Percentiles rank a stretch among this genome's conserved stretches.
phyloP scores from a whole-genome alignment of 64 coral and sea anemone species.

The Hydrozoanthus tunicans region DNA sequence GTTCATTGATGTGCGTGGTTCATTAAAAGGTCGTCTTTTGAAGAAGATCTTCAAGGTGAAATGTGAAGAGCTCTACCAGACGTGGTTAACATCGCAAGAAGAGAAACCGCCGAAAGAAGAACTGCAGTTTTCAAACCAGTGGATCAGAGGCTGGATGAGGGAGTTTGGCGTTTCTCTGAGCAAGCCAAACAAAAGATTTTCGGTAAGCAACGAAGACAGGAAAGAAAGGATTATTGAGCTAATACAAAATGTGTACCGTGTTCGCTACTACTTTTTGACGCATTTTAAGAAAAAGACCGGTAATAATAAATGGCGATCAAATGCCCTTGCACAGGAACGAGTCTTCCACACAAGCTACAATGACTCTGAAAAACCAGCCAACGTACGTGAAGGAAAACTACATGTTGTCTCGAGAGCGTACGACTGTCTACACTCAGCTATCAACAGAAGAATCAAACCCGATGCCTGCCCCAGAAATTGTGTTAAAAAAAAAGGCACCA shows the following conservation, averaged over 20 bases:
- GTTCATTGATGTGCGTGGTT: conserved; percentile 14
- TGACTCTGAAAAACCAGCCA: not conserved
- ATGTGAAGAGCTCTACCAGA: not conserved
- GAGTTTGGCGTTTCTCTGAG: no score
- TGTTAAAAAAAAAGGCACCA: conserved; percentile 9
- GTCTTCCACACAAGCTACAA: conserved; percentile 6
- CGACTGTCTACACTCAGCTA: not conserved
- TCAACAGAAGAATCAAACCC: not conserved
- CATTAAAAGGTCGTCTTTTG: conserved; percentile 9
- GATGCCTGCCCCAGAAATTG: not conserved
- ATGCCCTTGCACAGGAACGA: not conserved
- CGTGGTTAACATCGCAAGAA: not conserved
- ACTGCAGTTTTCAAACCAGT: no score
- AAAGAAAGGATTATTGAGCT: not conserved
- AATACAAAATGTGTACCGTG: not conserved
- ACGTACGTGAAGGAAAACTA: conserved; percentile 42
- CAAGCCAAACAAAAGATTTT: not conserved
- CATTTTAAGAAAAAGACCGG: not conserved
- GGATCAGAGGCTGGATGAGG: no score
- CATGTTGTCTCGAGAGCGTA: not conserved
- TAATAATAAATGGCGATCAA: conserved; percentile 6
- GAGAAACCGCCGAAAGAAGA: conserved; percentile 13
- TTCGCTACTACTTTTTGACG: not conserved
- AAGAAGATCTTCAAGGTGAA: conserved; percentile 21
- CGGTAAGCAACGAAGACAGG: not conserved